Conservation (phyloP, 2,888 invertebrate species). For the Macrophya alboannulata region DNA sequence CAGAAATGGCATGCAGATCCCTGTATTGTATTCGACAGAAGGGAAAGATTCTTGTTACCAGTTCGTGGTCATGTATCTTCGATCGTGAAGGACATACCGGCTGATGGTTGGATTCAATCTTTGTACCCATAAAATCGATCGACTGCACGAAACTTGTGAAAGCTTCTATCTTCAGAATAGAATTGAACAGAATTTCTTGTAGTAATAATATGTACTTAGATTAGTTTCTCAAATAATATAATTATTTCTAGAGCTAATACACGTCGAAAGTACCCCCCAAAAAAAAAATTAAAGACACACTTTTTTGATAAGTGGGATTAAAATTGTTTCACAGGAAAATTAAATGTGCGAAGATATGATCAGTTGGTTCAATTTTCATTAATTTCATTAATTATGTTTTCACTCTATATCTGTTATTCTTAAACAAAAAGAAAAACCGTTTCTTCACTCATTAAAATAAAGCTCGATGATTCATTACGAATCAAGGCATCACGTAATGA, state of each 20-base stretch:
- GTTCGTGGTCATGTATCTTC: background rate
- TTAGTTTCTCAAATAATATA: background rate
- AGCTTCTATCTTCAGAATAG: background rate
- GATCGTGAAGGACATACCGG: background rate
- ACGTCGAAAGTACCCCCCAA: background rate
- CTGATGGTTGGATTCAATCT: background rate
- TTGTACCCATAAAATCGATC: slow-evolving; percentile 15
- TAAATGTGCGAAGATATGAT: background rate
- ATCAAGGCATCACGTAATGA: too few relatives aligned
- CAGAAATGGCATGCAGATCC: background rate
- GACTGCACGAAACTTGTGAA: background rate
- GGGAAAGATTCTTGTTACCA: background rate
- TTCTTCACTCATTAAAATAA: background rate
- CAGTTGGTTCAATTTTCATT: background rate
- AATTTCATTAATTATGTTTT: background rate
- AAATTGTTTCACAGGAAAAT: background rate
- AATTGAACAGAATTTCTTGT: background rate
- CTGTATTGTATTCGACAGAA: slow-evolving; percentile 1
- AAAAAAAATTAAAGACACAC: background rate
- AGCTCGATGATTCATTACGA: background rate
- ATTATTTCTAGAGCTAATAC: background rate
- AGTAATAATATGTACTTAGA: background rate
- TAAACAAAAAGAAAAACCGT: too few relatives aligned
- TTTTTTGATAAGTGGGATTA: background rate
- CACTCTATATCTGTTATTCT: background rate